Base-by-base conservation (phyloP, 2,113 vertebrate genomes). In the Poeciliopsis retropinna region DNA sequence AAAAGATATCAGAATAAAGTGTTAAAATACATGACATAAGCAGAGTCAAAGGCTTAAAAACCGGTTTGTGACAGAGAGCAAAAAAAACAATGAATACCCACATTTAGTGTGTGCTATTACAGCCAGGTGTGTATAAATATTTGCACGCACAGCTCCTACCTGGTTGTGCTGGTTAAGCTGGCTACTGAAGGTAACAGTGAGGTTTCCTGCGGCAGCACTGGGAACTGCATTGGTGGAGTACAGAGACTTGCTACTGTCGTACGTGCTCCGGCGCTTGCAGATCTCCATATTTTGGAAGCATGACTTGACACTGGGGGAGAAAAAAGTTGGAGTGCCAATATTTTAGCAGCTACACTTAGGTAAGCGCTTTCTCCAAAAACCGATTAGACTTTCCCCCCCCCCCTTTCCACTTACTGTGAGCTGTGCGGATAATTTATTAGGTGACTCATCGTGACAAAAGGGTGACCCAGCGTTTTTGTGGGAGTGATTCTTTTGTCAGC, bases 271-370 rank as follows among this genome's bases (percentile, higher is more conserved):
- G 74, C 97, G 92, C 82, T 99, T 99, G 91, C 97, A 99, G 87
- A 99, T 96, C 90, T 99, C 98, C 98, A 99, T 99, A 87, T 99
- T 99, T 92, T 99, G 98, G 91, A 99, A 99, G 92, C 98, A 99
- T 6, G 97, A 99, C 89, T 99, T 99, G 79, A 99, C 97, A 88
- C 98, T 99, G 88, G 30, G 34, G 34, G 34, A 8, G 0, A 34
- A 89, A 25, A 32, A 9, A 31, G 80, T 32, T 1, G 2, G 41
- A 73, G 39, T 1, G 6, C 9, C 1, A 57, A 7, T 0, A 3
- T 41, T 66, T 67, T 9, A 79, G 54, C 0, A 2, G 70, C 37
- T 34, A 29, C 11, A 75, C 63, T 27, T 30, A 8, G 61, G 60
- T 9, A 5, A 34, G 78, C 13, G 41, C 27, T 57, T 29, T 2